Evolutionary conservation across 2,888 invertebrate species (phyloP).

Genomic region (Chrysomela aeneicollis): DNA sequence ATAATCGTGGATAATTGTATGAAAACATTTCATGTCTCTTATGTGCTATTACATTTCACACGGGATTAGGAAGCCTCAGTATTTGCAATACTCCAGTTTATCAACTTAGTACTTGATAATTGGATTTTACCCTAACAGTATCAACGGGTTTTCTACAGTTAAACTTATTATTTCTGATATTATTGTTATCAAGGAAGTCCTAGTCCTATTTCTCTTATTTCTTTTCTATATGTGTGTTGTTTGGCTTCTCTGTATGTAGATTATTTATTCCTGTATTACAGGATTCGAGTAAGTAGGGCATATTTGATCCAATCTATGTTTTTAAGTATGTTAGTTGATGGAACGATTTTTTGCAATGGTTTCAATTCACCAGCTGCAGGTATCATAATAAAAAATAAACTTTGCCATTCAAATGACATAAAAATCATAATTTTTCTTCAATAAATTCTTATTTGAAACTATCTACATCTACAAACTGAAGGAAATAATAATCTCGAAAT

Average conservation of each 20-base stretch:
- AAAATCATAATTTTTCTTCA: too few species aligned
- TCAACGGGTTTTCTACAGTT: conserved; percentile 8
- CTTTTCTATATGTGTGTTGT: neutral
- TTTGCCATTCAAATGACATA: too few species aligned
- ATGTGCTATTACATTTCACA: conserved; percentile 1
- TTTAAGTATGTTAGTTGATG: too few species aligned
- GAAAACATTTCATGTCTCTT: neutral
- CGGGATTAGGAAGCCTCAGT: conserved; percentile 11
- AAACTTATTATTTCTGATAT: conserved; percentile 13
- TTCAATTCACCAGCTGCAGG: too few species aligned
- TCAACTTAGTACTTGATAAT: conserved; percentile 6
- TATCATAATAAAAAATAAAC: too few species aligned
- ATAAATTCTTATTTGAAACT: too few species aligned
- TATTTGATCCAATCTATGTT: too few species aligned
- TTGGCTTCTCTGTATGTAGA: neutral
- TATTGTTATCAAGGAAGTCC: conserved; percentile 18
- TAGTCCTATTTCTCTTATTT: neutral
- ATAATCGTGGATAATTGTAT: neutral
- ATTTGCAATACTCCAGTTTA: conserved; percentile 5
- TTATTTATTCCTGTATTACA: neutral
- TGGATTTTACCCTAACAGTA: conserved; percentile 7
- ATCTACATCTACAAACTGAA: too few species aligned
- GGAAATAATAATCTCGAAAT: too few species aligned
- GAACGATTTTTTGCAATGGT: too few species aligned
- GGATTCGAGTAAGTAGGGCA: too few species aligned